Conservation (phyloP, 2,888 invertebrate species). For the Boloria selene region DNA sequence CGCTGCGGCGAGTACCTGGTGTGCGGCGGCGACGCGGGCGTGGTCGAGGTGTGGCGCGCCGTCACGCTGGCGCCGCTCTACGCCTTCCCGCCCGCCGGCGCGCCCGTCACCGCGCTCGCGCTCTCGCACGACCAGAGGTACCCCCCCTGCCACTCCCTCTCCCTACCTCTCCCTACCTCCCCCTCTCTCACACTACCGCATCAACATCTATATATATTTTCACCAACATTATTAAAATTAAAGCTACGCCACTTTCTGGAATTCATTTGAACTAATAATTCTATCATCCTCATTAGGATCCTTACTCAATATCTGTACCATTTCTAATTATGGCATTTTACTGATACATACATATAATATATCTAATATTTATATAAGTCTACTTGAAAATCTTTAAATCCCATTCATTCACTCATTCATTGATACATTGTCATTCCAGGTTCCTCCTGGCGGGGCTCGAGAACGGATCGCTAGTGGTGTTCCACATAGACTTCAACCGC, state of each 20-base stretch:
- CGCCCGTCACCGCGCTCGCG: conserved; percentile 95
- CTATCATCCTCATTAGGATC: no score
- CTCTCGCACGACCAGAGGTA: conserved; percentile 99
- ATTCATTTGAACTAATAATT: no score
- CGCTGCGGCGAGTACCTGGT: conserved; percentile 99
- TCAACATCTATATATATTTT: no score
- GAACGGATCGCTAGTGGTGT: conserved; percentile 98
- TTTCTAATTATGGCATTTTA: no score
- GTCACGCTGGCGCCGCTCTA: conserved; percentile 98
- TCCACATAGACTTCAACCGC: conserved; percentile 99
- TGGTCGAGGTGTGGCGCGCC: conserved; percentile 99
- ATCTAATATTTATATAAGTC: no score
- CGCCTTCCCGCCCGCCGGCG: conserved; percentile 98
- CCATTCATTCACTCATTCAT: no score
- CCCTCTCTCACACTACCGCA: no score
- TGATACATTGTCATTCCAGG: conserved; percentile 74
- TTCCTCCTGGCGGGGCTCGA: conserved; percentile 98
- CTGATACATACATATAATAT: no score
- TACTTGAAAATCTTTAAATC: background rate
- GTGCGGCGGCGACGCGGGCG: conserved; percentile 97
- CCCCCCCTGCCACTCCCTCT: no score
- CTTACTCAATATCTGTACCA: no score
- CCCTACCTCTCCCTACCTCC: no score
- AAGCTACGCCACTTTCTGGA: background rate
- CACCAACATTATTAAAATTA: no score